Evolutionary conservation across 2,888 invertebrate genomes (phyloP).

Genomic region (Mycogona germanica): DNA sequence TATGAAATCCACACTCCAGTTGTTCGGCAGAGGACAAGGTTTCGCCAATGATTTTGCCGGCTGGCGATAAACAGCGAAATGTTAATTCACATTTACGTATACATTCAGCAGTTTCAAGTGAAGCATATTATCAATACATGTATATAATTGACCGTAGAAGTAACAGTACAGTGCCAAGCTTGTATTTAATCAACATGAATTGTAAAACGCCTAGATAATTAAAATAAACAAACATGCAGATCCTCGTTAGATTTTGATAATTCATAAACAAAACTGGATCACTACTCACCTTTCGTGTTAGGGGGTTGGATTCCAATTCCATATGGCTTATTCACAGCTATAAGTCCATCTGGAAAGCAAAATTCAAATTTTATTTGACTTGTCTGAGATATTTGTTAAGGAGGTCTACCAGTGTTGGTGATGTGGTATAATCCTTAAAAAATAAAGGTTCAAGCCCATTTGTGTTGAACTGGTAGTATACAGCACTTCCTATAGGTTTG

Average conservation of each 20-base stretch:
- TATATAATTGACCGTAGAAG: too few species aligned
- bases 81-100: background rate
- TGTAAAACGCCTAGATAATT: too few species aligned
- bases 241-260: too few species aligned
- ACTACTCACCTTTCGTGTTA: background rate
- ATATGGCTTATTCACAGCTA: constrained; percentile 13
- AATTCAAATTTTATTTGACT: too few species aligned
- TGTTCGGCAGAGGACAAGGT: background rate
- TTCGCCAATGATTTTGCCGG: background rate
- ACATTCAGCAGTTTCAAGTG: background rate
- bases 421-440: too few species aligned
- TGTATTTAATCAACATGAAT: too few species aligned
- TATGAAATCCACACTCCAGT: background rate
- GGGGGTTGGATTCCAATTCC: background rate
- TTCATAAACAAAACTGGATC: background rate
- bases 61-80: background rate
- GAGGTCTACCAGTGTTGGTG: too few species aligned
- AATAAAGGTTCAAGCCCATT: background rate
- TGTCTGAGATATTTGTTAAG: too few species aligned
- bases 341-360: background rate
- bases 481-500: too few species aligned
- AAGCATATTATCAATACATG: background rate
- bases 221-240: too few species aligned
- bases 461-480: too few species aligned
- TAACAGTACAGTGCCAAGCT: too few species aligned